Evolutionary conservation across 2,113 vertebrate species (phyloP).

Genomic region (Benitochromis conjunctus): DNA sequence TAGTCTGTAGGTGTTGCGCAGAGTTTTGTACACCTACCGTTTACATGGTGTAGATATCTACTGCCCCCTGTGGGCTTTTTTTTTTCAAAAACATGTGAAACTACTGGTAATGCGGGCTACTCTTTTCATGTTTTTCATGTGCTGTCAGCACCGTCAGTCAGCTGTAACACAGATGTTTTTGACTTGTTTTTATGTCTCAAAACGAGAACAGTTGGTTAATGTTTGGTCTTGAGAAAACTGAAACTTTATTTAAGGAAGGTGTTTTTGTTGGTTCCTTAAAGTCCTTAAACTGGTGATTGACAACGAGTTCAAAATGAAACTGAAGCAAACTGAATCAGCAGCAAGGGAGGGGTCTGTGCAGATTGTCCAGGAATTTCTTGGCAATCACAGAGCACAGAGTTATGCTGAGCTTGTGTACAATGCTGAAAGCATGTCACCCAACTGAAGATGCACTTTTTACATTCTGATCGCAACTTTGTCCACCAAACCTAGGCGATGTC

Average conservation of each 20-base stretch:
- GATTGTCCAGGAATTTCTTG: background rate
- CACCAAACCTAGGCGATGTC: background rate
- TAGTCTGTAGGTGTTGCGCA: background rate
- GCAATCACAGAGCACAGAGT: background rate
- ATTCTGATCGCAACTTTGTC: background rate
- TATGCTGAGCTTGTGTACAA: background rate
- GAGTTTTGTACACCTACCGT: accelerated
- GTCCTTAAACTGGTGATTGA: background rate
- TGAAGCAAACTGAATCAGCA: background rate
- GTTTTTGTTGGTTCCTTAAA: background rate
- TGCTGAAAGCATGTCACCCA: accelerated
- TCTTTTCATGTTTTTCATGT: background rate
- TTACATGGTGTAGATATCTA: background rate
- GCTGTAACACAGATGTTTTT: background rate
- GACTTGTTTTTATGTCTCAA: background rate
- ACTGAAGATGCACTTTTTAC: background rate
- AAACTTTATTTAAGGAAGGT: background rate
- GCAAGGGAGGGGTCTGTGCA: background rate
- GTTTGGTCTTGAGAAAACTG: background rate
- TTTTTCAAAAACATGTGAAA: background rate
- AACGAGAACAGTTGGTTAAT: background rate
- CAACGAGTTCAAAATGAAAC: background rate
- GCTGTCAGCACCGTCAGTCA: background rate
- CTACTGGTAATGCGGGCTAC: accelerated
- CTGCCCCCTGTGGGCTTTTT: background rate